Evolutionary conservation across 2,113 vertebrate species (phyloP), one percentile per base, ranked within the genome.

Genomic region (Eclectus roratus): DNA sequence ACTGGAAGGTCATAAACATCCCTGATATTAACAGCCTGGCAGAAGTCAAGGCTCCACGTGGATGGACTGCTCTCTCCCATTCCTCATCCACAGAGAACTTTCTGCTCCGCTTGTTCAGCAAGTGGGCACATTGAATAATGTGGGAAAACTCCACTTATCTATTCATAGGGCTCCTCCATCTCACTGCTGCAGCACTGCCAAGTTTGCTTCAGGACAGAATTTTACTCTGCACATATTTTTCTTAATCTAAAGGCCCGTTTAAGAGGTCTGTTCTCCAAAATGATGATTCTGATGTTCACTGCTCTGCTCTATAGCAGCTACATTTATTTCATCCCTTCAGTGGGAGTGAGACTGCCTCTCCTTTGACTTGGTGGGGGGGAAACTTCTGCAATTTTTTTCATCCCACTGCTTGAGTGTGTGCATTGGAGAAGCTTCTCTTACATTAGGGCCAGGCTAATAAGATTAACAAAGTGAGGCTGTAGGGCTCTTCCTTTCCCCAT

Each of bases 81-180:
- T 63, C 91, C 92, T 94, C 94, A 97, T 93, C 72, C 52, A 72
- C 65, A 0, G 13, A 88, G 83, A 91, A 93, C 90, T 96, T 92
- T 94, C 85, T 95, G 96, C 93, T 95, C 83, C 85, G 79, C 77
- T 96, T 93, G 56, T 72, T 96, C 83, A 89, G 93, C 92, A 94
- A 93, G 92, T 69, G 52, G 85, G 44, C 47, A 52, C 85, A 94
- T 82, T 80, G 72, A 96, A 92, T 90, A 88, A 95, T 88, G 94
- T 94, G 93, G 88, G 90, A 94, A 96, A 94, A 91, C 2, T 13
- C 47, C 76, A 91, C 85, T 94, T 95, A 81, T 21, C 90, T 90
- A 88, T 88, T 97, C 93, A 88, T 11, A 80, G 72, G 85, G 79
- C 18, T 91, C 43, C 52, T 88, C 90, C 8, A 0, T 47, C 69